Base-by-base conservation (phyloP, 1,140 invertebrate genomes). In the Dufourea novaeangliae region DNA sequence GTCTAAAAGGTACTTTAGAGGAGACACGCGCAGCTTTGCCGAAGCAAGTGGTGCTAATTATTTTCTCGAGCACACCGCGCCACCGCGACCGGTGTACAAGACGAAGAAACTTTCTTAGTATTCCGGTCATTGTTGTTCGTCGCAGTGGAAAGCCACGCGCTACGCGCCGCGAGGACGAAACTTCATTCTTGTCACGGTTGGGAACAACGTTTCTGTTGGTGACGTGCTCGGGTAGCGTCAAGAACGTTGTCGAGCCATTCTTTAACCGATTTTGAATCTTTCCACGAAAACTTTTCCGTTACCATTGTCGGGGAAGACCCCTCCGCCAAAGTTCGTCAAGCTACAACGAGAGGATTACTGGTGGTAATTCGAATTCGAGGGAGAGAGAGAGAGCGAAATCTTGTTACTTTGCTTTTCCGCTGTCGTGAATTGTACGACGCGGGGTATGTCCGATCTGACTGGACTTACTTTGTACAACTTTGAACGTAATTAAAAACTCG, bases 161-260 rank as follows among this genome's bases (percentile, higher is more conserved):
- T n/a, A n/a, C 79, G 32, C 46, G 73, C 52, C 63, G 59, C 61
- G 62, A 41, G 46, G 59, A 44, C 61, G 52, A 83, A 83, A 82
- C 73, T 82, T 76, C 69, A 82, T 82, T 82, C 73, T 32, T 62
- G 56, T 82, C 81, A 77, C 46, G 50, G 61, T 41, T 66, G 74
- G 44, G 71, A 66, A 67, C 79, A 59, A 44, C 57, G 63, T 67
- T 67, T 59, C 73, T 75, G 73, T 37, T 59, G 14, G n/a, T 72
- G 81, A 69, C 81, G 67, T 37, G 39, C 46, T 68, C 62, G 37
- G 22, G 50, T 41, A 56, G 29, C 44, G 46, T 44, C 61, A 41
- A 66, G 59, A 52, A 61, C 64, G 57, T 61, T 54, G 41, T 32
- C 41, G 39, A 6, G 54, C 22, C 32, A 46, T 72, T 50, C 67